Percentiles rank a stretch among this genome's conserved stretches.
Evolutionary conservation across 2,113 vertebrate genomes (phyloP).

Genomic region (Fregata magnificens): DNA sequence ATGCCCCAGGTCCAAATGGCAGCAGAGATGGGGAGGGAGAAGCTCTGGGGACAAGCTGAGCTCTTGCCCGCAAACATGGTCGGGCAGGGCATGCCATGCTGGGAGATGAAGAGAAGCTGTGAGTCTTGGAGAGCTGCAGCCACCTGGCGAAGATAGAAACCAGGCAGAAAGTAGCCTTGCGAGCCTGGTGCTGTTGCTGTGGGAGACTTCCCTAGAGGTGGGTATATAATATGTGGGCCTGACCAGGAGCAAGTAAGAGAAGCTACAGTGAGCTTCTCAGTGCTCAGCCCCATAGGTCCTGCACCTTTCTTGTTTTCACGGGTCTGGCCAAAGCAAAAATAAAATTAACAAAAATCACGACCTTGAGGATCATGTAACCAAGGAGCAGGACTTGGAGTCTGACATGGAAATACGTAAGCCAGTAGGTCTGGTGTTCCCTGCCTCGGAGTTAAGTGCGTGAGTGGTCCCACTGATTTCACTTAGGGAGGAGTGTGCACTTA

Average conservation of each 20-base stretch:
- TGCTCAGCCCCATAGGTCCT: background rate
- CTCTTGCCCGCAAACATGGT: background rate
- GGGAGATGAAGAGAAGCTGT: background rate
- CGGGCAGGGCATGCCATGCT: background rate
- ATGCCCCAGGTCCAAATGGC: background rate
- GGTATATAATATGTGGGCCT: rapidly evolving
- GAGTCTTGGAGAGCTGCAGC: background rate
- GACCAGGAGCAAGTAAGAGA: background rate
- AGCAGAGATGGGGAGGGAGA: background rate
- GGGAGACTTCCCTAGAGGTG: background rate
- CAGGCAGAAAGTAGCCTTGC: background rate
- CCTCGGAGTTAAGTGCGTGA: background rate
- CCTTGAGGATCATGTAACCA: background rate
- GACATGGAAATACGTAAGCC: background rate
- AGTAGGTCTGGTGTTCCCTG: background rate
- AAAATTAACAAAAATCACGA: background rate
- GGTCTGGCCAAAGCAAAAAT: background rate
- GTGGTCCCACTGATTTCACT: constrained; percentile 20
- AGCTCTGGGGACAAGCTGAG: background rate
- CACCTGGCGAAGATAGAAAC: background rate
- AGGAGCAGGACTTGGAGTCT: background rate
- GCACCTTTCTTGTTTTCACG: background rate
- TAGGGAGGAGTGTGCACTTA: constrained; percentile 48
- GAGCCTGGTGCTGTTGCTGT: background rate
- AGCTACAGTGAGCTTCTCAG: background rate